A percentile compares a stretch with the other conserved stretches of the same genome.
phyloP scores from a whole-genome alignment of 2,797 vertebrate species.

The Aselliscus stoliczkanus region DNA sequence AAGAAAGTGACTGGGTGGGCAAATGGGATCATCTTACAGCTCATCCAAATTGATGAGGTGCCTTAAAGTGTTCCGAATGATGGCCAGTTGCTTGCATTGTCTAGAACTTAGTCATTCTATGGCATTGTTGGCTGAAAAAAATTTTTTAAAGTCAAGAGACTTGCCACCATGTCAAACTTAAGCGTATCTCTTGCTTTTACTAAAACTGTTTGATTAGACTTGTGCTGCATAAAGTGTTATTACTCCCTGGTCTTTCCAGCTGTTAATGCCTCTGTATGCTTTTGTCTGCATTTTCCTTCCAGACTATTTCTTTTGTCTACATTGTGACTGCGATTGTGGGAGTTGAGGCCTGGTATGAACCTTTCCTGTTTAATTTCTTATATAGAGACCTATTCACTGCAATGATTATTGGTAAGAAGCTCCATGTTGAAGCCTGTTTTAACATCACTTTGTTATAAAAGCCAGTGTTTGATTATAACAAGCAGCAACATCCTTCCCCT shows the following conservation, averaged over 20 bases:
- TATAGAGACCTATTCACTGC: slow-evolving; percentile 97
- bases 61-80: neutral
- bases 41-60: neutral
- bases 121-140: neutral
- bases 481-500: neutral
- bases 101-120: slow-evolving; percentile 29
- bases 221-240: neutral
- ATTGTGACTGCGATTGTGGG: slow-evolving; percentile 95
- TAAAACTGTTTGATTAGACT: neutral
- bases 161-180: neutral
- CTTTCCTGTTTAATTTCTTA: slow-evolving; percentile 89
- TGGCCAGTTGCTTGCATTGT: neutral
- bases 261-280: slow-evolving; percentile 58
- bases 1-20: neutral
- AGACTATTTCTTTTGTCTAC: slow-evolving; percentile 98
- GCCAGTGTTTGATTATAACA: slow-evolving; percentile 52
- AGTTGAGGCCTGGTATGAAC: slow-evolving; percentile 96
- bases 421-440: slow-evolving; percentile 81
- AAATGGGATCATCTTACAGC: neutral
- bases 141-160: neutral
- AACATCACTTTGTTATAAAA: slow-evolving; percentile 67
- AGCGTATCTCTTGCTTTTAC: slow-evolving; percentile 39
- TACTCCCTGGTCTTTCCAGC: neutral
- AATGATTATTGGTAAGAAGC: slow-evolving; percentile 95
- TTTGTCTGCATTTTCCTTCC: slow-evolving; percentile 74